Evolutionary conservation across 2,888 invertebrate genomes (phyloP).

Genomic region (Aethes cnicana): DNA sequence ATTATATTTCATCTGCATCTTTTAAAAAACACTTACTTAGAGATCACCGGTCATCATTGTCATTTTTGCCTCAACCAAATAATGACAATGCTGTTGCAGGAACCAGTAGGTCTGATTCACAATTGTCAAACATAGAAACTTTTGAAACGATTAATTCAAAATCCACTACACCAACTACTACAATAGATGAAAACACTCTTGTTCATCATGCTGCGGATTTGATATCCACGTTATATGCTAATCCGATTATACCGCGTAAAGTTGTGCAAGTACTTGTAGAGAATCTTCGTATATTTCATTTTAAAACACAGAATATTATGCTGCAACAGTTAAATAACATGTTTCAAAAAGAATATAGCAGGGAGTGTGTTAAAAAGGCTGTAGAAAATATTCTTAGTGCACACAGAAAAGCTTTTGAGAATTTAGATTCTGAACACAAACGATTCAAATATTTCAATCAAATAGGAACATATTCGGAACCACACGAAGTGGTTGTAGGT

Average conservation of each 20-base stretch:
- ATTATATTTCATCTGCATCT: background rate
- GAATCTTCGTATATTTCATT: background rate
- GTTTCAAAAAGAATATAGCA: background rate
- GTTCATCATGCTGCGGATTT: slow-evolving; percentile 5
- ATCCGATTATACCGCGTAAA: slow-evolving; percentile 18
- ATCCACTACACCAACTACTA: no score
- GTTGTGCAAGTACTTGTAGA: slow-evolving; percentile 9
- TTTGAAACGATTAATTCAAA: no score
- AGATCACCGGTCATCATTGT: background rate
- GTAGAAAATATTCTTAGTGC: background rate
- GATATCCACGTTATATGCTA: slow-evolving; percentile 13
- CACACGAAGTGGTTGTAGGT: slow-evolving; percentile 20
- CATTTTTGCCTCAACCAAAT: no score
- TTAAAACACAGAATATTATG: background rate
- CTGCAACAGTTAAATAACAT: background rate
- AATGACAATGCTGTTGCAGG: no score
- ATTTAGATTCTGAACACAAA: slow-evolving; percentile 18
- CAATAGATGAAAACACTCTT: background rate
- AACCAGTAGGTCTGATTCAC: no score
- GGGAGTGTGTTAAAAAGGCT: background rate
- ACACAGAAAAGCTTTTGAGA: background rate
- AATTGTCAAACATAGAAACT: no score
- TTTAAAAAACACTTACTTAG: background rate
- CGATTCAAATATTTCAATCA: slow-evolving; percentile 15
- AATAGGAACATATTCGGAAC: slow-evolving; percentile 17